phyloP scores from a whole-genome alignment of 2,797 vertebrate genomes.

The Betta splendens region DNA sequence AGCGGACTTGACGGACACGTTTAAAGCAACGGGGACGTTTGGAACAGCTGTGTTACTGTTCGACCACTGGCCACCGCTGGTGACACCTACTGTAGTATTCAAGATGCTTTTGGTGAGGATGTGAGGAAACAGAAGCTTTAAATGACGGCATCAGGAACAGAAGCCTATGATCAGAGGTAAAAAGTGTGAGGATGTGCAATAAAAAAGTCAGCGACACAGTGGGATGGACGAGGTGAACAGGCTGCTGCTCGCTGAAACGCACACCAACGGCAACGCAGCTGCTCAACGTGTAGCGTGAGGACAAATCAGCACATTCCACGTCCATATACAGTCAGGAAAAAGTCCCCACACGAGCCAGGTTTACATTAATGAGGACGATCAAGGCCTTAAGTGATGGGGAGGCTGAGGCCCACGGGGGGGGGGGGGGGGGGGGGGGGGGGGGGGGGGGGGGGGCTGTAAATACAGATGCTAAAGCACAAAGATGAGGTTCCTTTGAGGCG shows the following conservation, averaged over 20 bases:
- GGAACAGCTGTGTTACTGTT: background rate
- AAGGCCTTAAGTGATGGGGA: slow-evolving; percentile 30
- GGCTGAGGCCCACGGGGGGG: slow-evolving; percentile 17
- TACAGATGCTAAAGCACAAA: too few species aligned
- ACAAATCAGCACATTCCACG: slow-evolving; percentile 65
- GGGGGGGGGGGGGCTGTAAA: too few species aligned
- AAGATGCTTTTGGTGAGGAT: too few species aligned
- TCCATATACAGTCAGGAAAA: slow-evolving; percentile 65
- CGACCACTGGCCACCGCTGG: background rate
- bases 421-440: too few species aligned
- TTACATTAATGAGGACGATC: slow-evolving; percentile 45
- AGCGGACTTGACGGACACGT: slow-evolving; percentile 8
- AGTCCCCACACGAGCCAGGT: slow-evolving; percentile 36
- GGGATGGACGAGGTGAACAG: slow-evolving; percentile 39
- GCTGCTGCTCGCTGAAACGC: slow-evolving; percentile 26
- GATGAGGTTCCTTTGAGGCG: too few species aligned
- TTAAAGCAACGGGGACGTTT: slow-evolving; percentile 13
- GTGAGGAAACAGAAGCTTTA: too few species aligned
- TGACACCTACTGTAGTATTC: too few species aligned
- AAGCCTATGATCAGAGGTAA: too few species aligned
- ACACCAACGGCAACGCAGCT: background rate
- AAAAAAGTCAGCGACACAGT: slow-evolving; percentile 25
- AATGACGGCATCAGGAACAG: too few species aligned
- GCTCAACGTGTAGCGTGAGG: slow-evolving; percentile 38
- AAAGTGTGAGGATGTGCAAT: too few species aligned